Base-by-base conservation (phyloP, 2,113 vertebrate genomes). In the Salminus brasiliensis region DNA sequence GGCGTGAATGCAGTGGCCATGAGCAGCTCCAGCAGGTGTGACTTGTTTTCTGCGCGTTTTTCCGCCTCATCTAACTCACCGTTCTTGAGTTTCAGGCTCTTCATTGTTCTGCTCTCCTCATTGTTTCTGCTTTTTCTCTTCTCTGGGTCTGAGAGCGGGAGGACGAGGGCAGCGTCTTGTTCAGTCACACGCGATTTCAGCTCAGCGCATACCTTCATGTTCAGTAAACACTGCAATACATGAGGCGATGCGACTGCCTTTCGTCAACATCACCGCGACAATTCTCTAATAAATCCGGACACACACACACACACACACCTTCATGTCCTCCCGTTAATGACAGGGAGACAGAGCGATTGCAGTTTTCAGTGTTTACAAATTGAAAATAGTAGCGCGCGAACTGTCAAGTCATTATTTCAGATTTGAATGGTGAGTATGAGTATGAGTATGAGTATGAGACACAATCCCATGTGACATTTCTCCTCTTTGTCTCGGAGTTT, bases 11-110 rank as follows among this genome's bases (percentile, higher is more conserved):
- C 70, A 73, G 76, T 80, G 36, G 32, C 74, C 78, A 60, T 49
- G 55, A 81, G 69, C 70, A 62, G 77, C 85, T 86, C 79, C 87
- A 85, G 88, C 92, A 93, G 92, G 93, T 93, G 93, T 89, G 91
- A 91, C 84, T 82, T 85, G 77, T 82, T 85, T 87, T 79, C 72
- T 88, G 84, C 85, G 73, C 85, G 72, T 86, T 86, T 79, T 93
- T 92, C 90, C 89, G 87, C 92, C 74, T 89, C 88, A 84, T 29
- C 83, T 88, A 89, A 89, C 91, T 79, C 69, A 23, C 69, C 57
- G 86, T 84, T 91, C 91, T 93, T 90, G 89, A 87, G 89, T 93
- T 93, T 92, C 93, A 91, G 27, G 72, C 79, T 74, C 77, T 68
- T 72, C 79, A 88, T 91, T 92, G 89, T 92, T 87, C 84, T 82